A percentile compares a stretch with the other conserved stretches of the same genome.
Conservation (phyloP, 2,113 vertebrate species). For the Hydropotes inermis region DNA sequence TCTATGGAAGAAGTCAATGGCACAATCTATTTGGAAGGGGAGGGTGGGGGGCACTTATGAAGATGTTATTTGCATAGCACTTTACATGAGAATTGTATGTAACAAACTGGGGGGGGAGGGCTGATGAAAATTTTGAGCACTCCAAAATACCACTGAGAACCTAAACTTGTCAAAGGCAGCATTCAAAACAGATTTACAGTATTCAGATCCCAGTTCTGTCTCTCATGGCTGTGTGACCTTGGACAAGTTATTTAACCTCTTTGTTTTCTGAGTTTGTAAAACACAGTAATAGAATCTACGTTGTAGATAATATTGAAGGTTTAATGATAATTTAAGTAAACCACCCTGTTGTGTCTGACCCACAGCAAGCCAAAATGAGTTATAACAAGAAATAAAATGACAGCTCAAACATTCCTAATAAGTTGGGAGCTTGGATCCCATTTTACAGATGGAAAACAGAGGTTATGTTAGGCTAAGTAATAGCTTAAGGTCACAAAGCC, state of each 20-base stretch:
- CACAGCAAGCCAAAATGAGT: not conserved
- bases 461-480: not conserved
- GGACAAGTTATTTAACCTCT: not conserved
- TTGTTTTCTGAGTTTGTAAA: constrained; percentile 13
- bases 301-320: not conserved
- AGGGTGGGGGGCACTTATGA: not conserved
- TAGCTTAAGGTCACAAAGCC: not conserved
- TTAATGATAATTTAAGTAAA: constrained; percentile 15
- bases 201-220: not conserved
- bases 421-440: not conserved
- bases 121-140: not conserved
- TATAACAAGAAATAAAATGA: not conserved
- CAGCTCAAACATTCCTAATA: not conserved
- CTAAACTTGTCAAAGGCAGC: not conserved
- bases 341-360: not conserved
- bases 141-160: not conserved
- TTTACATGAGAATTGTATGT: not conserved
- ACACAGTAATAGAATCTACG: not conserved
- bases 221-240: not conserved
- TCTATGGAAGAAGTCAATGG: not conserved
- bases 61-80: not conserved
- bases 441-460: constrained; percentile 31
- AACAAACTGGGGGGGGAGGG: not conserved
- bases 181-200: constrained; percentile 29
- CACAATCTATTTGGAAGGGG: constrained; percentile 15